Evolutionary conservation across 2,113 vertebrate species (phyloP).

Genomic region (Tragelaphus buxtoni): DNA sequence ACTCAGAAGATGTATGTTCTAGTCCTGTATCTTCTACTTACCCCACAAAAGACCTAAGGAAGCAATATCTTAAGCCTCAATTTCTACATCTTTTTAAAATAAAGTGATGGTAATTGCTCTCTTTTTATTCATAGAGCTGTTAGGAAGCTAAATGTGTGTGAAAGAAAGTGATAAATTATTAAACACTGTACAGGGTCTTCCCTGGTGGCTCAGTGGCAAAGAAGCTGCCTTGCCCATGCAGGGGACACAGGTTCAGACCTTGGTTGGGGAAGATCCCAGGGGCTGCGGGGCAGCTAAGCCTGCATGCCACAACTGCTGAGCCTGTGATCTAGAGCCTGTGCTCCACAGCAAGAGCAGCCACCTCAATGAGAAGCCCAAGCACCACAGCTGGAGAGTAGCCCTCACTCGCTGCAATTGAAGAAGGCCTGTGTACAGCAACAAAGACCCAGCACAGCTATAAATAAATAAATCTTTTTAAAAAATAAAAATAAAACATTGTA

Average conservation of each 20-base stretch:
- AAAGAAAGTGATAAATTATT: neutral
- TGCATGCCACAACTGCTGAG: fast-evolving
- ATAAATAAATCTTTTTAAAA: neutral
- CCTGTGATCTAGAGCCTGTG: neutral
- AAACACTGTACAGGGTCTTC: neutral
- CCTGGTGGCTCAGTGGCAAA: neutral
- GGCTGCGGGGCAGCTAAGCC: neutral
- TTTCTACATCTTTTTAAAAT: neutral
- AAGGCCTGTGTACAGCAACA: neutral
- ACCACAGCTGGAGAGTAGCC: neutral
- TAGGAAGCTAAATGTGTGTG: neutral
- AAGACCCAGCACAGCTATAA: neutral
- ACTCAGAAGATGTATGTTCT: neutral
- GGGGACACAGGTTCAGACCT: neutral
- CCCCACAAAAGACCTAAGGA: neutral
- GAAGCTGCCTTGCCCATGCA: neutral
- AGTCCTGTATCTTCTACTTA: neutral
- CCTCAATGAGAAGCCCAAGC: neutral
- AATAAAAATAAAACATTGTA: neutral
- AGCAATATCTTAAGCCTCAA: neutral
- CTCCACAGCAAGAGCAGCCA: neutral
- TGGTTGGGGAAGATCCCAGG: neutral
- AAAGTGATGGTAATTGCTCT: neutral
- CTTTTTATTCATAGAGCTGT: neutral
- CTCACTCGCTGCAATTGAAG: fast-evolving